Conservation (phyloP, 2,113 vertebrate species). For the Raja brachyura region DNA sequence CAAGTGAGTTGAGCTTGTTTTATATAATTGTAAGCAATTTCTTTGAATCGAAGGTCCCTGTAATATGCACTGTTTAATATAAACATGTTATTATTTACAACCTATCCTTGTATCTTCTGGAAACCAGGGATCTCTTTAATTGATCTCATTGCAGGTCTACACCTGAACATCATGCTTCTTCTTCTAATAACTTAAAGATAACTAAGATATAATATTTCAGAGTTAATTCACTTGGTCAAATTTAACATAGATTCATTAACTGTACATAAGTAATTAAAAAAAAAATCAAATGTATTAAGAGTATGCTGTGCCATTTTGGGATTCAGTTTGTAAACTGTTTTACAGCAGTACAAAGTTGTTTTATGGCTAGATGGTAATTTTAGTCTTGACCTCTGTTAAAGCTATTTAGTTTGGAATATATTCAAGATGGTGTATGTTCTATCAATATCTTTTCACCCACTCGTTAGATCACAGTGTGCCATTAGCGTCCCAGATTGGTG, state of each 20-base stretch:
- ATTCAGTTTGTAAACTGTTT: not conserved
- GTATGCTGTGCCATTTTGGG: not conserved
- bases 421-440: not conserved
- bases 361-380: not conserved
- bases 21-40: not conserved
- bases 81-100: not conserved
- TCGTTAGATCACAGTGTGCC: not conserved
- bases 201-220: not conserved
- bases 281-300: not conserved
- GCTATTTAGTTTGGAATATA: not conserved
- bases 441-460: not conserved
- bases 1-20: not conserved
- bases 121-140: not conserved
- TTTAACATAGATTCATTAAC: not conserved
- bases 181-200: not conserved
- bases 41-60: not conserved
- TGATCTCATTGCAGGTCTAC: not conserved
- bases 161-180: not conserved
- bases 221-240: not conserved
- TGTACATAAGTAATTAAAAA: not conserved
- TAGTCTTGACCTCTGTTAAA: not conserved
- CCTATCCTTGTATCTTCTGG: not conserved
- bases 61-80: not conserved
- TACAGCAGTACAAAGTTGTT: not conserved
- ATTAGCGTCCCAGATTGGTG: not conserved